phyloP scores from a whole-genome alignment of 2,888 invertebrate genomes.

The Agelastica alni region DNA sequence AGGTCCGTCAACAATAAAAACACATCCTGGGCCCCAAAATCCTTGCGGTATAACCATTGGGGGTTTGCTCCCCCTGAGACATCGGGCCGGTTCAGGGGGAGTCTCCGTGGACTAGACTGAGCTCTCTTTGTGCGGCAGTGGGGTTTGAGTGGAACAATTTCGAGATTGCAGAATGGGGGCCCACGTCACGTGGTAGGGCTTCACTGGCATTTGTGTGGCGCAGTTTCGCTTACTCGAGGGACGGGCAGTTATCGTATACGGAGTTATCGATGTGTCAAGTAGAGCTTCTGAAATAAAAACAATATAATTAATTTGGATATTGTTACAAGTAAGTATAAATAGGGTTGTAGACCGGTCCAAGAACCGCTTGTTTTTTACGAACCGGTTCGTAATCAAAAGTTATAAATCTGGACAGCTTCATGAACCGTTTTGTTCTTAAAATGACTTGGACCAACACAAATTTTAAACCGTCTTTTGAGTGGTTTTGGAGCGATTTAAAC shows the following conservation, averaged over 20 bases:
- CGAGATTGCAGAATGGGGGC: conserved; percentile 56
- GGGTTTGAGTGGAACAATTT: conserved; percentile 56
- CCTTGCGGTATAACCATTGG: conserved; percentile 22
- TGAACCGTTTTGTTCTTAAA: background rate
- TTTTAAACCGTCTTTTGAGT: no score
- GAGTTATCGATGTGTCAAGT: conserved; percentile 46
- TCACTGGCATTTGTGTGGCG: conserved; percentile 57
- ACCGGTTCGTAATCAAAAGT: no score
- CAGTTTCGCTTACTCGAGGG: conserved; percentile 55
- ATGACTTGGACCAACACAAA: no score
- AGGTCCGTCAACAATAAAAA: conserved; percentile 32
- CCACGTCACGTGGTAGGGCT: conserved; percentile 58
- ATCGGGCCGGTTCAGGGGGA: conserved; percentile 31
- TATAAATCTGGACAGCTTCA: no score
- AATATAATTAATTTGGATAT: background rate
- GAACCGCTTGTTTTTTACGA: no score
- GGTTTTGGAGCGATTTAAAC: no score
- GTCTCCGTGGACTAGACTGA: conserved; percentile 51
- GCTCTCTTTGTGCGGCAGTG: conserved; percentile 57
- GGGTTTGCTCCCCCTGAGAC: conserved; percentile 21
- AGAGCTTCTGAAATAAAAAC: conserved; percentile 48
- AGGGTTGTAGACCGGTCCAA: no score
- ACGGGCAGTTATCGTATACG: conserved; percentile 55
- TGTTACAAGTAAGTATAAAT: background rate
- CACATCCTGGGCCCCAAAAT: conserved; percentile 33